A percentile compares a stretch with the other conserved stretches of the same genome.
Evolutionary conservation across 2,113 vertebrate species (phyloP).

Genomic region (Heterocephalus glaber): DNA sequence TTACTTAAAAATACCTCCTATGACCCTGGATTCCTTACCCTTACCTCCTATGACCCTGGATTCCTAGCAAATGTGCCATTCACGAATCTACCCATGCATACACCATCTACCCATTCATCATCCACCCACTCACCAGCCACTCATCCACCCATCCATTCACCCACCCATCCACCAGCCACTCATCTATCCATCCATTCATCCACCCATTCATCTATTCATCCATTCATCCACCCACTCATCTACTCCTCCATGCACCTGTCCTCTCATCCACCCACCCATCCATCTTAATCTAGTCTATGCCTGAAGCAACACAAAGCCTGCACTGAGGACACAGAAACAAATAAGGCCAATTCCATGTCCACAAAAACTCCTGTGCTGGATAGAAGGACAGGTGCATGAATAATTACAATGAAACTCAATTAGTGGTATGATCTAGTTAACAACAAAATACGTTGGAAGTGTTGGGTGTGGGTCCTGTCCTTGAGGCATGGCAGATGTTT

Average conservation of each 20-base stretch:
- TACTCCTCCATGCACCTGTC: background rate
- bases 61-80: background rate
- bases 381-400: background rate
- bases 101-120: background rate
- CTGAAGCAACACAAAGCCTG: background rate
- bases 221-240: background rate
- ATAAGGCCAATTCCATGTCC: background rate
- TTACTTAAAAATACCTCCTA: background rate
- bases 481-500: background rate
- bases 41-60: background rate
- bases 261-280: background rate
- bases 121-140: background rate
- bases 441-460: background rate
- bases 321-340: background rate
- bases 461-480: background rate
- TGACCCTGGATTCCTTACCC: background rate
- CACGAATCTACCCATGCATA: background rate
- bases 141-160: background rate
- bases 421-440: conserved; percentile 53
- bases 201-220: background rate
- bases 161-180: background rate
- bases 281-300: background rate
- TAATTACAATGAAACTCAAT: conserved; percentile 55
- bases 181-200: background rate
- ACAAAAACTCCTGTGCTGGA: background rate